phyloP scores from a whole-genome alignment of 37 sponge, comb jelly and placozoan genomes.

The Cliona cf. orientalis region DNA sequence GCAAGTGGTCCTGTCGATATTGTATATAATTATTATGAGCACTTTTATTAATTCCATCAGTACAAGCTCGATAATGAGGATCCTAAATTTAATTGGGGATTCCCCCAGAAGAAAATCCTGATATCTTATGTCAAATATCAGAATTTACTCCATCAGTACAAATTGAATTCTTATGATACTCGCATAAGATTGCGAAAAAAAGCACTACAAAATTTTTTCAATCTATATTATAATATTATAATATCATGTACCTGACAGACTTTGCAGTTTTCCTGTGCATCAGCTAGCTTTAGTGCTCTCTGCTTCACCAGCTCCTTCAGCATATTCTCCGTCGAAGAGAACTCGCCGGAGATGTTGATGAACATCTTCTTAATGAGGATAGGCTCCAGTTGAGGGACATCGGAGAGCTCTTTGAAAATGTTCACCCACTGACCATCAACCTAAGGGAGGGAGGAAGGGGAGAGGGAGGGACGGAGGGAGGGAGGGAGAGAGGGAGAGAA shows the following conservation, averaged over 20 bases:
- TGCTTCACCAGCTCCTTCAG: constrained; percentile 11
- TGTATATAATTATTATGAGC: too few species aligned
- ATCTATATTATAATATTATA: too few species aligned
- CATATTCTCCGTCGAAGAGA: not conserved
- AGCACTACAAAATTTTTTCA: too few species aligned
- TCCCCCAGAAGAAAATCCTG: too few species aligned
- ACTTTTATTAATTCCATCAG: too few species aligned
- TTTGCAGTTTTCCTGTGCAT: not conserved
- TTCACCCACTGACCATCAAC: constrained; percentile 35
- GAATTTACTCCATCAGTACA: too few species aligned
- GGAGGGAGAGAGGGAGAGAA: constrained; percentile 2
- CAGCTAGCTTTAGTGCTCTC: constrained; percentile 4
- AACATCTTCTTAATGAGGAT: constrained; percentile 29
- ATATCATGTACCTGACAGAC: constrained; percentile 9
- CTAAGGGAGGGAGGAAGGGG: not conserved
- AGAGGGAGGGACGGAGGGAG: constrained; percentile 7
- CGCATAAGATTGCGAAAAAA: too few species aligned
- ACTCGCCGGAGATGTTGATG: constrained; percentile 12
- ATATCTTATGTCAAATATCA: too few species aligned
- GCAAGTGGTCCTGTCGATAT: too few species aligned
- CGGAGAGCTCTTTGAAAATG: constrained; percentile 13
- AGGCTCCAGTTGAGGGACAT: constrained; percentile 20
- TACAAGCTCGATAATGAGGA: too few species aligned
- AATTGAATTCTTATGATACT: too few species aligned
- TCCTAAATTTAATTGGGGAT: too few species aligned